Evolutionary conservation across 2,888 invertebrate species (phyloP), one percentile per base, ranked within the genome.

Genomic region (Melinaea menophilus): DNA sequence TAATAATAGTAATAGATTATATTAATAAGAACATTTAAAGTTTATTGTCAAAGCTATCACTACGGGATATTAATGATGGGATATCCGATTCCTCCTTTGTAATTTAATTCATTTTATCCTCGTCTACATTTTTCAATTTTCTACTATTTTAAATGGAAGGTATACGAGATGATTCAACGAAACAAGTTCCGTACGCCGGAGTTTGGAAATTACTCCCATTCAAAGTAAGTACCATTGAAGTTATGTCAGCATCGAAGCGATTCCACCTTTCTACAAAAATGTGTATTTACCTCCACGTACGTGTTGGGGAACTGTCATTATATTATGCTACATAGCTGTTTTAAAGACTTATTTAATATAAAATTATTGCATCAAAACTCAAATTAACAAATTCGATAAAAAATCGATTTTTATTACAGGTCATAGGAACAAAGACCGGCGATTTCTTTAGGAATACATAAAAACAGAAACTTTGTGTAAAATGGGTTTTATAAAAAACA

Each of bases 241-340:
- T 77, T 79, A 77, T 79, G 78, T 75, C 73, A 71, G 72, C 74
- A 78, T 78, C 75, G 70, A 72, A 75, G 74, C 71, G 74, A 75
- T 75, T 76, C 72, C 66, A 69, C 70, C 73, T 75, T 74, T 74
- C 68, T 72, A 69, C 73, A 64, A 75, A 78, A 79, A 78, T 76
- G 76, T 72, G 77, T 76, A 75, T 79, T 77, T 75, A 75, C 74
- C 71, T 74, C 69, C 71, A 69, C 71, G 69, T 72, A 73, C 70
- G 71, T 72, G 61, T 65, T 66, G 63, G 61, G 56, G 62, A 64
- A 68, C 59, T 66, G 65, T 56, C 61, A 66, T 64, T 68, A 66
- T 63, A 56, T 63, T 59, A 60, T 41, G 45, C 59, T 66, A 61
- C 37, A 58, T 55, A 57, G 51, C 46, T 56, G 60, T 55, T 64